These are phyloP conservation scores for Doris montereyensis DNA, from an alignment of 2,888 invertebrate species.

Conservation along the genomic window DNA sequence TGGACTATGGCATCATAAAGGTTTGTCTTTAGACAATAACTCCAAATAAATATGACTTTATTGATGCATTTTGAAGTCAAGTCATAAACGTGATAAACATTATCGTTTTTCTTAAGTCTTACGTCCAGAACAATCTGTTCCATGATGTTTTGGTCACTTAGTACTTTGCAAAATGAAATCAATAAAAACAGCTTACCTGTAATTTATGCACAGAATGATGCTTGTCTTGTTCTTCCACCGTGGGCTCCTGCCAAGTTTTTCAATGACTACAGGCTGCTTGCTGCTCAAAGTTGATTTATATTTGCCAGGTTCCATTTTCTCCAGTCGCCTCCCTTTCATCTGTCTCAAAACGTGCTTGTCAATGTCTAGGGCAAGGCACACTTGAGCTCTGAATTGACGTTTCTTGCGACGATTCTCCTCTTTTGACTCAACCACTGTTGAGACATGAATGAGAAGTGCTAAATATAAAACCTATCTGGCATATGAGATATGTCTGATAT, in stretches of 20 bases:
- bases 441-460: neutral
- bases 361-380: constrained; percentile 70
- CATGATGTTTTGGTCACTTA: no score
- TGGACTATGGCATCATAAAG: no score
- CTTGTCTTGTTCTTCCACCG: constrained; percentile 67
- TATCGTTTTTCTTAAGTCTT: no score
- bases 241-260: constrained; percentile 70
- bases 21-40: no score
- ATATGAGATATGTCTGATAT: no score
- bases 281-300: constrained; percentile 66
- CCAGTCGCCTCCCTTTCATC: constrained; percentile 69
- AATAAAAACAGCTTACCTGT: constrained; percentile 66
- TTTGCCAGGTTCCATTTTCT: constrained; percentile 66
- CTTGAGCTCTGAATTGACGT: constrained; percentile 66
- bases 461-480: no score
- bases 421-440: constrained; percentile 65
- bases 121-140: no score
- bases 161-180: no score
- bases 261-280: constrained; percentile 68
- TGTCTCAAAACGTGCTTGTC: constrained; percentile 71
- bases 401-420: constrained; percentile 64
- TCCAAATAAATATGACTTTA: no score
- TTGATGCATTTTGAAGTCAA: no score
- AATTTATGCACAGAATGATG: constrained; percentile 70
- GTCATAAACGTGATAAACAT: no score